Percentiles rank a stretch among this genome's conserved stretches.
Evolutionary conservation across 2,888 invertebrate genomes (phyloP).

Genomic region (Lithosia quadra): DNA sequence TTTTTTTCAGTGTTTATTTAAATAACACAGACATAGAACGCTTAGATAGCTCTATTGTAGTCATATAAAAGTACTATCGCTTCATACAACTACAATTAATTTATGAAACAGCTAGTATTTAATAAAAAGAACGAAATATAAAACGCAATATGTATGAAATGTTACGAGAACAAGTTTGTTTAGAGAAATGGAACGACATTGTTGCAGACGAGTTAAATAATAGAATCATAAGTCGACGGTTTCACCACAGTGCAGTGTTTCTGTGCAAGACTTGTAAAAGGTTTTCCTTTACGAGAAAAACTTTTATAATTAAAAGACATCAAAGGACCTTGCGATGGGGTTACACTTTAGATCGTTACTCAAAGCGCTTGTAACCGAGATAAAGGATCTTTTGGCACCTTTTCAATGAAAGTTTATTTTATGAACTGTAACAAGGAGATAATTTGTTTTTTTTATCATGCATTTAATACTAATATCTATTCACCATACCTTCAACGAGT

Average conservation of each 20-base stretch:
- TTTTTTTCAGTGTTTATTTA: neutral
- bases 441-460: constrained; percentile 58
- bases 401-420: constrained; percentile 79
- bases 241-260: constrained; percentile 57
- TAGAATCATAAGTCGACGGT: constrained; percentile 53
- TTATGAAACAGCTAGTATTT: neutral
- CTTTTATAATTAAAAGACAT: constrained; percentile 86
- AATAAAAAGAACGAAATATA: neutral
- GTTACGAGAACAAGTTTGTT: constrained; percentile 12
- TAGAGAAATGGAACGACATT: constrained; percentile 12
- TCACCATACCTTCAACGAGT: no score
- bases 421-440: constrained; percentile 73
- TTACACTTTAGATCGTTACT: constrained; percentile 84
- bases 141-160: constrained; percentile 7
- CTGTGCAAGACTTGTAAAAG: constrained; percentile 64
- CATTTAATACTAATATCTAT: neutral
- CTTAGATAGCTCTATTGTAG: neutral
- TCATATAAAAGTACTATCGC: neutral
- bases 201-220: constrained; percentile 32
- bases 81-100: neutral
- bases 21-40: neutral
- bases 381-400: constrained; percentile 80
- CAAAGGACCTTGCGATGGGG: constrained; percentile 83
- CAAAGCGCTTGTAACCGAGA: constrained; percentile 81
- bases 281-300: constrained; percentile 79